Conservation (phyloP, 2,113 vertebrate species). For the Mohoua ochrocephala region DNA sequence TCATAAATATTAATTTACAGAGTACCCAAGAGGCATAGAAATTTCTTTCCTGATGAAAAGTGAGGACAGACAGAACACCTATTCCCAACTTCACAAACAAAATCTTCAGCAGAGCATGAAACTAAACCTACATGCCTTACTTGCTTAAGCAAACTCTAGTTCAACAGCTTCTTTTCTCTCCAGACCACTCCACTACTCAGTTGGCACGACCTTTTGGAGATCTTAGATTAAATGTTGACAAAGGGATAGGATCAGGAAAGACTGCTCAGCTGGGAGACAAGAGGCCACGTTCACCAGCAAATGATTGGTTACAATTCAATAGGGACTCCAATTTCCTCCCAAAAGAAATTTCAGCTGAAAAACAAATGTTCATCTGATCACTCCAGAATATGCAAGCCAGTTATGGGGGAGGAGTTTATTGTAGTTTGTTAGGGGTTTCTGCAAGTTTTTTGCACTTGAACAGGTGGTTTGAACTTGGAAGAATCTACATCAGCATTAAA, state of each 20-base stretch:
- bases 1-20: not conserved
- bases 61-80: not conserved
- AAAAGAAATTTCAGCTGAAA: not conserved
- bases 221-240: not conserved
- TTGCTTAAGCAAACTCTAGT: not conserved
- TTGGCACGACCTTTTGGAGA: not conserved
- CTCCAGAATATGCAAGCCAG: not conserved
- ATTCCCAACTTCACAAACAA: not conserved
- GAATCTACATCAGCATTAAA: not conserved
- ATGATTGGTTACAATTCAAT: not conserved
- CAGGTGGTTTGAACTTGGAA: not conserved
- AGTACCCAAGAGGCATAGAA: not conserved
- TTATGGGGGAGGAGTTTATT: not conserved
- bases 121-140: not conserved
- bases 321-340: not conserved
- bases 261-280: not conserved
- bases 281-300: rapidly evolving
- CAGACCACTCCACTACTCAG: not conserved
- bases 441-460: not conserved
- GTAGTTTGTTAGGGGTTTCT: not conserved
- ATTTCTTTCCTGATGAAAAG: not conserved
- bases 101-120: not conserved
- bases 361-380: not conserved
- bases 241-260: not conserved
- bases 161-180: not conserved